Evolutionary conservation across 2,797 vertebrate species (phyloP), one percentile per base, ranked within the genome.

Genomic region (Clarias pachynema): DNA sequence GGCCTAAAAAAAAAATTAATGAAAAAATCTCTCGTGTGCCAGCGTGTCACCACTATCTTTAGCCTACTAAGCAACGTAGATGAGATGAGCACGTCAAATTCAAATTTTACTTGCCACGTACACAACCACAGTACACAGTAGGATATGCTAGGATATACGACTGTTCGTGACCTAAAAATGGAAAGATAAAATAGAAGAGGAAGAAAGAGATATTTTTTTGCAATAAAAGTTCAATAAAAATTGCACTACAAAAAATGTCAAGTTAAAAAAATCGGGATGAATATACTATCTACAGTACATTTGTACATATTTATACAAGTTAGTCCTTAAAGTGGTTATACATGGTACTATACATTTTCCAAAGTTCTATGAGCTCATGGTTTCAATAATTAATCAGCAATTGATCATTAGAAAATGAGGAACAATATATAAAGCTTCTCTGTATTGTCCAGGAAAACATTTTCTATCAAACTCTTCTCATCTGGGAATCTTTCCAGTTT

Each of bases 1-100:
- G 88, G 62, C 86, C 86, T 85, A 70, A 83, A 88, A 88, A 86
- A 44, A 44, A 2, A 44, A 2, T 10, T 44, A 2, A 44, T 44
- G 9, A 44, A 66, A 60, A 29, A 29, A 69, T 84, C 78, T 85
- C 73, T 62, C 24, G 49, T 86, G 79, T 86, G 81, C 82, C 72
- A 84, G 85, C 81, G 85, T 86, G 81, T 84, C 68, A 0, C 72
- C n/a, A 85, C 86, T 87, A 89, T 90, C 86, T 87, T 89, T 88
- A 89, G 87, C 82, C 56, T 44, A 68, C 26, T 49, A 82, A 83
- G 73, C 74, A 86, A 85, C 86, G 84, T 63, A 85, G 72, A 40
- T 78, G 63, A 86, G 80, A 86, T 68, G 75, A 87, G 78, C 44
- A 81, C 1, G 44, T 44, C 44, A 44, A 44, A 44, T 44, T 10